phyloP scores from a whole-genome alignment of 2,888 invertebrate species.

The Mesodorylaimus sp. region DNA sequence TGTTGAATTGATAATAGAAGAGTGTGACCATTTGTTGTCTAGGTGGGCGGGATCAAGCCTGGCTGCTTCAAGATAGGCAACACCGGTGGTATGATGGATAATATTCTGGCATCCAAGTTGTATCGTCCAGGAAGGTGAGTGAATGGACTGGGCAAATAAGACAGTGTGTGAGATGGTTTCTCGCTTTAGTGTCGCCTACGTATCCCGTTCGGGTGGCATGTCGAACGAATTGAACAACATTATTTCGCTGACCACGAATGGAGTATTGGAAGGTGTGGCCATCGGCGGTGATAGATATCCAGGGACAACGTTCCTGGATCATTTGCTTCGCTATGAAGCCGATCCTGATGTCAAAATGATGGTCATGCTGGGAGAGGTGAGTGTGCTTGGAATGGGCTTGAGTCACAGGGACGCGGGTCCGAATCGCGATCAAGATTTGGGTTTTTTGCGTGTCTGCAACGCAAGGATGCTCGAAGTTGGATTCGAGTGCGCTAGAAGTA shows the following conservation, averaged over 20 bases:
- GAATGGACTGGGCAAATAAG: not conserved
- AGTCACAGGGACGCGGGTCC: too few species aligned
- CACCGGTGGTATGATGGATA: slow-evolving; percentile 99
- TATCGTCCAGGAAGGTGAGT: slow-evolving; percentile 62
- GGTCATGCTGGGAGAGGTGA: slow-evolving; percentile 64
- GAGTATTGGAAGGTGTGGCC: slow-evolving; percentile 90
- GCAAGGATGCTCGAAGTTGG: too few species aligned
- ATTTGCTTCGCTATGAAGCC: slow-evolving; percentile 58
- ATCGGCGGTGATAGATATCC: slow-evolving; percentile 96
- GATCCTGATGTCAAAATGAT: slow-evolving; percentile 65
- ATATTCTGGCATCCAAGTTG: slow-evolving; percentile 84
- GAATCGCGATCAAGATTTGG: too few species aligned
- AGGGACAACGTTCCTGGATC: slow-evolving; percentile 93
- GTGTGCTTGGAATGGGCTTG: not conserved
- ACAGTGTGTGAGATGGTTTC: not conserved
- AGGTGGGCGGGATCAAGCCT: slow-evolving; percentile 82
- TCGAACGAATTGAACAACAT: slow-evolving; percentile 98
- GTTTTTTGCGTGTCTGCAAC: too few species aligned
- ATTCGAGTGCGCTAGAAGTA: too few species aligned
- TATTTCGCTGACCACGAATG: slow-evolving; percentile 82
- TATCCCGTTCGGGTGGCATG: slow-evolving; percentile 96
- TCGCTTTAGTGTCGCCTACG: slow-evolving; percentile 69
- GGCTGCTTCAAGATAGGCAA: slow-evolving; percentile 93
- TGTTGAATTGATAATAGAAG: too few species aligned
- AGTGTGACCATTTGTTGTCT: too few species aligned